A percentile compares a stretch with the other conserved stretches of the same genome.
These are phyloP conservation scores for Lucifuga dentata DNA, from an alignment of 2,113 vertebrate genomes.

Conservation along the genomic window DNA sequence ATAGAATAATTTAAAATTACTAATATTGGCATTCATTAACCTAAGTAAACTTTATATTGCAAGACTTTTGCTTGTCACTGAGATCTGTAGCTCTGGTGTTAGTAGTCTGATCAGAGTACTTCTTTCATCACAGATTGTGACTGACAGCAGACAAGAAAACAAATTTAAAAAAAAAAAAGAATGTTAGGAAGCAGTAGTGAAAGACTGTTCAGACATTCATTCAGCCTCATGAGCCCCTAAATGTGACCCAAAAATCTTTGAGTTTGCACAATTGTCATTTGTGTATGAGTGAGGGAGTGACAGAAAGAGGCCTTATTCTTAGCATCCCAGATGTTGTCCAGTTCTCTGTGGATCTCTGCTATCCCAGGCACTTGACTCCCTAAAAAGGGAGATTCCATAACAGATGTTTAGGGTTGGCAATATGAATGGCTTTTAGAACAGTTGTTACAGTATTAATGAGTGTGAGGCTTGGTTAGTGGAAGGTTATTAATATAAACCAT, in stretches of 20 bases:
- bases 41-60: too few species aligned
- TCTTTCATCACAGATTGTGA: too few species aligned
- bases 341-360: slow-evolving; percentile 29
- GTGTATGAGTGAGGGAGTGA: slow-evolving; percentile 43
- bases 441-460: slow-evolving; percentile 74
- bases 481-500: slow-evolving; percentile 62
- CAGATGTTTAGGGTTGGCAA: slow-evolving; percentile 44
- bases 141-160: too few species aligned
- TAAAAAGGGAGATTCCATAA: slow-evolving; percentile 29
- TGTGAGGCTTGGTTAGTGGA: slow-evolving; percentile 48
- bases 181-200: slow-evolving; percentile 1
- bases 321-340: slow-evolving; percentile 15
- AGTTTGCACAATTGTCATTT: slow-evolving; percentile 28
- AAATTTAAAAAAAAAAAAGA: slow-evolving; percentile 11
- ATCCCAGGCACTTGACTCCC: slow-evolving; percentile 33
- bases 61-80: too few species aligned
- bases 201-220: too few species aligned
- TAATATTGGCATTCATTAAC: too few species aligned
- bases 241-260: too few species aligned
- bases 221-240: background rate
- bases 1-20: too few species aligned
- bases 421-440: slow-evolving; percentile 76
- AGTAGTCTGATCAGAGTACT: too few species aligned
- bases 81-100: too few species aligned
- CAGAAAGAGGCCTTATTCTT: slow-evolving; percentile 39